Evolutionary conservation across 1,140 invertebrate genomes (phyloP).

Genomic region (Danaus melanippus): DNA sequence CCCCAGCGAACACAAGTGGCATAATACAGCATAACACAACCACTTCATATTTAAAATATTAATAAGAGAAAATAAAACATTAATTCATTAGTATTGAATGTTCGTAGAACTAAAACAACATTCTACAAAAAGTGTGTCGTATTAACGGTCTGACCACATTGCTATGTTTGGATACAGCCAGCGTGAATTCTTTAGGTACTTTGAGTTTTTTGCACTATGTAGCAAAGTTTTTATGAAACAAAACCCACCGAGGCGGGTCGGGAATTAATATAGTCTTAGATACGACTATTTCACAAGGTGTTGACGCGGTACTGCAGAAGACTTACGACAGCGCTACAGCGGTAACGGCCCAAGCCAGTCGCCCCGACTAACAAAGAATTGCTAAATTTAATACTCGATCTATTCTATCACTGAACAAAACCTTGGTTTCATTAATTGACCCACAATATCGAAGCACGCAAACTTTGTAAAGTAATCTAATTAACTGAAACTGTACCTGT

Average conservation of each 20-base stretch:
- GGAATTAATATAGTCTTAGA: constrained; percentile 67
- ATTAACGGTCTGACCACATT: constrained; percentile 34
- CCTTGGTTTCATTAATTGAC: constrained; percentile 28
- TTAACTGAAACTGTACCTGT: neutral
- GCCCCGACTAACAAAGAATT: constrained; percentile 50
- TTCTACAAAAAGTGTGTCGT: constrained; percentile 36
- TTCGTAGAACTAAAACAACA: constrained; percentile 9
- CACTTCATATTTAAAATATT: constrained; percentile 37
- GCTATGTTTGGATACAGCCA: constrained; percentile 13
- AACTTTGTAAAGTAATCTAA: constrained; percentile 1
- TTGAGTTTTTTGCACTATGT: constrained; percentile 25
- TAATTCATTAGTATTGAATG: constrained; percentile 17
- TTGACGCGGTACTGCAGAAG: constrained; percentile 46
- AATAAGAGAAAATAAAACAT: constrained; percentile 14
- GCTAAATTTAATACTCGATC: constrained; percentile 49
- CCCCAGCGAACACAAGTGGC: constrained; percentile 41
- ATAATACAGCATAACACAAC: constrained; percentile 32
- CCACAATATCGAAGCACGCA: constrained; percentile 8
- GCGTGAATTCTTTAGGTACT: constrained; percentile 9
- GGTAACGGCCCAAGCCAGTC: constrained; percentile 26
- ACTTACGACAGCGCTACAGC: constrained; percentile 53
- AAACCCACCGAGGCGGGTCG: constrained; percentile 56
- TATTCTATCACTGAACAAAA: constrained; percentile 32
- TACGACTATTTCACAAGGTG: constrained; percentile 69
- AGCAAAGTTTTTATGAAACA: constrained; percentile 52